Evolutionary conservation across 1,140 invertebrate genomes (phyloP), one percentile per base, ranked within the genome.

Genomic region (Mactra quadrangularis): DNA sequence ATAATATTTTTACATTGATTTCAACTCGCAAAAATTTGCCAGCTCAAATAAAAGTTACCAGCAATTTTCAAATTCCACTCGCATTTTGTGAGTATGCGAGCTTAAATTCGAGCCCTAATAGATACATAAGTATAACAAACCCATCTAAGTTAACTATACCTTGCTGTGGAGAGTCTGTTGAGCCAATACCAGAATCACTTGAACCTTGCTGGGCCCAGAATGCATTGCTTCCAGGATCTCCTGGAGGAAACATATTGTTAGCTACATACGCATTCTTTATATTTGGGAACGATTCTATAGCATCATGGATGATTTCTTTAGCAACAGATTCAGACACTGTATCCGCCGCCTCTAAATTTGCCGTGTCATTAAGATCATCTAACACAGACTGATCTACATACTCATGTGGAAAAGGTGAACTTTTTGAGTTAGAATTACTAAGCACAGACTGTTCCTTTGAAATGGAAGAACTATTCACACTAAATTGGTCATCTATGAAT

Each of bases 211-310:
- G n/a, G n/a, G 64, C 68, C 53, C 72, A 45, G 31, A 45, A 57
- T 29, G 55, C 33, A 35, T 38, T 33, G 1, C 38, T 15, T 38
- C 47, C 53, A 17, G 71, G 27, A 19, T 59, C 22, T 17, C 47
- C 33, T 57, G 75, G 50, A 25, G 59, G 35, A 0, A 57, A 50
- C 45, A 75, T 50, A 25, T 27, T 25, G 31, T 71, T 19, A 15
- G 68, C 78, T 38, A 82, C 22, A 29, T 35, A 17, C 4, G 82
- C 72, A 57, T 83, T 76, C 3, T 38, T 60, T 38, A 83, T 41
- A 62, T 83, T 55, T 47, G 64, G 70, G 33, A 74, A 78, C 9
- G 52, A 22, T 62, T 78, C 82, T 17, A 78, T 57, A n/a, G 72
- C 57, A 38, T 71, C 47, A 35, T 33, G 29, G 22, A 77, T 72